Conservation (phyloP, 2,797 vertebrate species). For the Alca torda region DNA sequence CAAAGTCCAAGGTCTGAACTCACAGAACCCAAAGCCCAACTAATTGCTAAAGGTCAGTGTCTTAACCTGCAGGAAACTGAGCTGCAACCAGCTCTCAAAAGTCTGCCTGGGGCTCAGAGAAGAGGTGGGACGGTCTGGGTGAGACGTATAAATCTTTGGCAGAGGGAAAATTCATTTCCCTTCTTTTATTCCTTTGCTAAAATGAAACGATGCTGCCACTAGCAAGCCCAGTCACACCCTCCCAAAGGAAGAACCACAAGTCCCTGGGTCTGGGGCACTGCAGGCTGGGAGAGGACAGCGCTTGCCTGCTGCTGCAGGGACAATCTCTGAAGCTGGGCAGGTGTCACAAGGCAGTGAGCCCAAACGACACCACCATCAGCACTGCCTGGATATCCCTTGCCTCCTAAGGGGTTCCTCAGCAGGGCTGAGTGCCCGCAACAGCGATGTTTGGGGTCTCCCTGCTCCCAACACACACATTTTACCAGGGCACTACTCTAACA, state of each 20-base stretch:
- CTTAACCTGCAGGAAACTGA: not conserved
- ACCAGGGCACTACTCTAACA: not conserved
- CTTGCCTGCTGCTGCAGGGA: not conserved
- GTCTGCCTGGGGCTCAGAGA: not conserved
- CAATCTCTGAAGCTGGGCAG: not conserved
- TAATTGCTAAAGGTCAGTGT: not conserved
- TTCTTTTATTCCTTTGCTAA: not conserved
- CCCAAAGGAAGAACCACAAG: not conserved
- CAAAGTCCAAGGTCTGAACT: not conserved
- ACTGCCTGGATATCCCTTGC: not conserved
- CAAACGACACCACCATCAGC: not conserved
- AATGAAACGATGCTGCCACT: not conserved
- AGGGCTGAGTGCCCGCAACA: fast-evolving
- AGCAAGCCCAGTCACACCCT: not conserved
- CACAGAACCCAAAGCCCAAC: not conserved
- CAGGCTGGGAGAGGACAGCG: not conserved
- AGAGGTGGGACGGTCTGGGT: not conserved
- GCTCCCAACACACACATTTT: not conserved
- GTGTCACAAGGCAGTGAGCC: not conserved
- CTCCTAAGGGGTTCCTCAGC: not conserved
- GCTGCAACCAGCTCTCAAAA: not conserved
- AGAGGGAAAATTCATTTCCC: not conserved
- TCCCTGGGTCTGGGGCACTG: not conserved
- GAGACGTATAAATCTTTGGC: not conserved
- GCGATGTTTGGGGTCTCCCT: fast-evolving